Evolutionary conservation across 2,888 invertebrate species (phyloP), one percentile per base, ranked within the genome.

Genomic region (Metacarcinus magister): DNA sequence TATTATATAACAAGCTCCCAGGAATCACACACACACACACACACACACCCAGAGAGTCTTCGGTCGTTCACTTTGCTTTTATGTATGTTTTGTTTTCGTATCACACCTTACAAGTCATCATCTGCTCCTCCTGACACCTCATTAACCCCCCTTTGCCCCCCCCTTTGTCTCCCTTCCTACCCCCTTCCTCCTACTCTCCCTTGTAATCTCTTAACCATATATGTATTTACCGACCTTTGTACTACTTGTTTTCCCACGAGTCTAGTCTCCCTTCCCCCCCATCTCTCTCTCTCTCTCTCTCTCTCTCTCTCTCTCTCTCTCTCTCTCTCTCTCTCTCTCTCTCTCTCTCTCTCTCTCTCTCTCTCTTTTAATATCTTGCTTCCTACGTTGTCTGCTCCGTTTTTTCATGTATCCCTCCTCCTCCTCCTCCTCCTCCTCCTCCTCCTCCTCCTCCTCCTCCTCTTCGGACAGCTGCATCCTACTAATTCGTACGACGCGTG

Each of bases 241-340:
- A 13, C 48, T 48, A 39, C 39, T 39, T 39, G 39, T 39, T 39
- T 39, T 39, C 39, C 39, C 39, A 39, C 39, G 39, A 39, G 39
- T 39, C 39, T 39, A 39, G 39, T 1, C 39, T 2, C 39, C 39
- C 39, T 1, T 39, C 39, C 39, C 39, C 2, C 39, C 2, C 2
- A 39, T 39, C 39, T 92, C 92, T 60, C 60, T 93, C 93, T 60
- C 91, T 90, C 90, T 92, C 92, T 54, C 54, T 92, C 92, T 92
- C 92, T 54, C 46, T 92, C 92, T 92, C 46, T 46, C 92, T 92
- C 92, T 46, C 46, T 46, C 92, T 92, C 92, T 54, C 92, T 54
- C 92, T 92, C 92, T 54, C 54, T 54, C 92, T 92, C 92, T 54
- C 54, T 54, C 48, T 46, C 44, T 32, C 54, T 28, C 92, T 92